Conservation (phyloP, 64 coral and sea anemone genomes). For the Anthopleura sola region DNA sequence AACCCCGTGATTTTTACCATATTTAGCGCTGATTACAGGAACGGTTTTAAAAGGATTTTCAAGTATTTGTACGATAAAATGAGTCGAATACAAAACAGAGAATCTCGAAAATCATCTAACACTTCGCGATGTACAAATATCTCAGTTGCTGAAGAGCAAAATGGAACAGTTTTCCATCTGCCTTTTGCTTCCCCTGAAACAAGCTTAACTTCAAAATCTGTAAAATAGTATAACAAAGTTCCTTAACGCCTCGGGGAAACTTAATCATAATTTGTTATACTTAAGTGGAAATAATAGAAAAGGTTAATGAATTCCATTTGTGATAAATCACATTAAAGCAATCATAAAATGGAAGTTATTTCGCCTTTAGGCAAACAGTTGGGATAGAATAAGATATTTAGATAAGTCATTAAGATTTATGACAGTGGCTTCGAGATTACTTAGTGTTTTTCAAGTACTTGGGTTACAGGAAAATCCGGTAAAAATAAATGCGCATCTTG, state of each 20-base stretch:
- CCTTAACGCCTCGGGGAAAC: neutral
- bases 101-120: neutral
- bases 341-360: neutral
- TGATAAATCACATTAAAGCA: neutral
- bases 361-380: neutral
- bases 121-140: neutral
- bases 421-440: too few relatives aligned
- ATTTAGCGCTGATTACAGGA: conserved; percentile 73
- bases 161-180: neutral
- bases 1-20: conserved; percentile 76
- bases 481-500: too few relatives aligned
- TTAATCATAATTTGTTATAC: neutral
- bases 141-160: neutral
- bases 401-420: neutral
- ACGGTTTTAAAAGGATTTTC: conserved; percentile 61
- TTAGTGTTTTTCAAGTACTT: too few relatives aligned
- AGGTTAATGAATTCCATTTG: neutral
- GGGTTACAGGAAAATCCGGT: too few relatives aligned
- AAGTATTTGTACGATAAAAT: neutral
- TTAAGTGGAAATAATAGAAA: neutral
- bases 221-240: neutral
- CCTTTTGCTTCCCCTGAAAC: neutral
- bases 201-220: neutral
- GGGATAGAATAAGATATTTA: neutral
- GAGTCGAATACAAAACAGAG: neutral